Evolutionary conservation across 1,140 invertebrate genomes (phyloP), one percentile per base, ranked within the genome.

Genomic region (Hycleus cichorii): DNA sequence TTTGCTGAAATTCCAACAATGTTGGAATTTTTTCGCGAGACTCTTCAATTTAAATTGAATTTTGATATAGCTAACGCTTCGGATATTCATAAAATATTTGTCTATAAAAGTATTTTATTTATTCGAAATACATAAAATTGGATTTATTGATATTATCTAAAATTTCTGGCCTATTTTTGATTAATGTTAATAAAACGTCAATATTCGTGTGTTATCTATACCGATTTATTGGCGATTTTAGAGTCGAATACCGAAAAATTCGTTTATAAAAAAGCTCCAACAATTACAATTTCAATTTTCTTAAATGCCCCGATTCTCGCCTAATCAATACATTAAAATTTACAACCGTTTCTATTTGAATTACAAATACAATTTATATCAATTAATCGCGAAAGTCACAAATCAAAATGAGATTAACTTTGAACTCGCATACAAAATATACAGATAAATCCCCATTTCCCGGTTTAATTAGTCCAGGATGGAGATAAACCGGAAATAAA

Each of bases 301-400:
- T 18, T 18, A 18, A 18, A 18, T 18, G 18, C 18, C 18, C 18
- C 18, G 18, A 18, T 18, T 18, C 18, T 18, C 18, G 18, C 18
- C 18, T 18, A 18, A 18, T 18, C 18, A 18, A 18, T 18, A 18
- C 18, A 18, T 18, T 18, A 18, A 18, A 18, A 18, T 18, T 18
- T 18, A 18, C 18, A 18, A 18, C 18, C 18, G 18, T 18, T 18
- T 2, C 18, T 18, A 1, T 18, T 32, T 32, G 32, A 53, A 53
- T 46, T 53, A 40, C 51, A 45, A 53, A 53, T 42, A 45, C 51
- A 53, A 53, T 53, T 53, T 45, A 53, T 53, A 53, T 53, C 51
- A 53, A 53, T 53, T 53, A 53, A 53, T 53, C 51, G 51, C 45
- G 51, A 45, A 53, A 53, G 51, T 53, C 51, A 53, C 51, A 53